These are phyloP conservation scores for Neofelis nebulosa DNA, from an alignment of 2,113 vertebrate genomes.

Conservation along the genomic window DNA sequence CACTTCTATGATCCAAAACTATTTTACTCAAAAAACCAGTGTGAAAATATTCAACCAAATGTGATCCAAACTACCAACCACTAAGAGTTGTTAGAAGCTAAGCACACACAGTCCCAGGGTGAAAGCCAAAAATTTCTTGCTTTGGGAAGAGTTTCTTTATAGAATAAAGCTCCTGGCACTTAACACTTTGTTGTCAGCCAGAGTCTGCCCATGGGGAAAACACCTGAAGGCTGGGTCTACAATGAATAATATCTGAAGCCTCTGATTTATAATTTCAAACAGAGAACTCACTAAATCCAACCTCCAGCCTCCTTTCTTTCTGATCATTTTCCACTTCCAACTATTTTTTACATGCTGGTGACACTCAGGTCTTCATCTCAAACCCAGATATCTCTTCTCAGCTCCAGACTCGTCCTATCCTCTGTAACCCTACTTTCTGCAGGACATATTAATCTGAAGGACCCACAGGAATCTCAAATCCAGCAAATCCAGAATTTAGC, in stretches of 20 bases:
- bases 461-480: neutral
- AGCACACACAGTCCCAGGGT: neutral
- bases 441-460: neutral
- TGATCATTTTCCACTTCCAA: neutral
- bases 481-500: neutral
- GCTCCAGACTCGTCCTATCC: neutral
- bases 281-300: neutral
- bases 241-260: constrained; percentile 15
- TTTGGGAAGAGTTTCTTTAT: constrained; percentile 15
- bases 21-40: neutral
- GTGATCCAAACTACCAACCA: neutral
- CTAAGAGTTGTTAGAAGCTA: neutral
- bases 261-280: constrained; percentile 41
- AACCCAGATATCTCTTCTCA: neutral
- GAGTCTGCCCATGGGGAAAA: constrained; percentile 53
- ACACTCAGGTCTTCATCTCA: neutral
- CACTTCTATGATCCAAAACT: neutral
- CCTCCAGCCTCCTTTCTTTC: neutral
- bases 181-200: constrained; percentile 39
- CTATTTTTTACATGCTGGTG: neutral
- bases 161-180: constrained; percentile 38
- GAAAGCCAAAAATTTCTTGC: neutral
- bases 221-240: constrained; percentile 36
- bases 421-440: neutral
- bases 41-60: neutral